These are phyloP conservation scores for Polypterus bichir DNA, from an alignment of 2,113 vertebrate genomes.

Conservation along the genomic window DNA sequence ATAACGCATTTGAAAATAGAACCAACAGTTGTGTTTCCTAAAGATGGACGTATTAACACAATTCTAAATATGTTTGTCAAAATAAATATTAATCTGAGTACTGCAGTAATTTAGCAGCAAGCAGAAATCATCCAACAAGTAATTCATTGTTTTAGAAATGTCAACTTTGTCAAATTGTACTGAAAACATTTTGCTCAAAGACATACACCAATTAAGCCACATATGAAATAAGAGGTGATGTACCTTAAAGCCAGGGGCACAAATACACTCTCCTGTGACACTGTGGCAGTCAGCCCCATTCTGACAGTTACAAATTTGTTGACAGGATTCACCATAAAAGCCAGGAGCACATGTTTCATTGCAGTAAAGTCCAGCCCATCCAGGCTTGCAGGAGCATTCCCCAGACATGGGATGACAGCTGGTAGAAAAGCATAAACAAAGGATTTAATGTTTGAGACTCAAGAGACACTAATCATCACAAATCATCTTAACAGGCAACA, in stretches of 20 bases:
- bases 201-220: too few relatives aligned
- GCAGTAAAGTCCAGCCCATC: conserved; percentile 91
- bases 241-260: conserved; percentile 91
- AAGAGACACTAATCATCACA: conserved; percentile 21
- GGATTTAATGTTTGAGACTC: conserved; percentile 30
- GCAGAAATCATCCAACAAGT: too few relatives aligned
- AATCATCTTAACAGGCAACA: conserved; percentile 4
- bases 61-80: too few relatives aligned
- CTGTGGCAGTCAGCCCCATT: conserved; percentile 90
- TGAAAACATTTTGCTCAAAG: too few relatives aligned
- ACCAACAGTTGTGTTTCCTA: too few relatives aligned
- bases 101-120: too few relatives aligned
- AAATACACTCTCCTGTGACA: conserved; percentile 75
- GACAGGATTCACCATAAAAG: conserved; percentile 78
- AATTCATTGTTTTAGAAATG: too few relatives aligned
- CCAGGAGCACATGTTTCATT: conserved; percentile 85
- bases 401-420: conserved; percentile 97
- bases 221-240: conserved; percentile 12
- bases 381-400: conserved; percentile 74
- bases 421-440: conserved; percentile 38
- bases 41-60: too few relatives aligned
- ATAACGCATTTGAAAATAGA: too few relatives aligned
- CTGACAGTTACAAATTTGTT: conserved; percentile 82
- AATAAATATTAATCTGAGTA: too few relatives aligned
- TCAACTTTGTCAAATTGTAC: too few relatives aligned